Base-by-base conservation (phyloP, 2,888 invertebrate genomes). In the Nomada flava region DNA sequence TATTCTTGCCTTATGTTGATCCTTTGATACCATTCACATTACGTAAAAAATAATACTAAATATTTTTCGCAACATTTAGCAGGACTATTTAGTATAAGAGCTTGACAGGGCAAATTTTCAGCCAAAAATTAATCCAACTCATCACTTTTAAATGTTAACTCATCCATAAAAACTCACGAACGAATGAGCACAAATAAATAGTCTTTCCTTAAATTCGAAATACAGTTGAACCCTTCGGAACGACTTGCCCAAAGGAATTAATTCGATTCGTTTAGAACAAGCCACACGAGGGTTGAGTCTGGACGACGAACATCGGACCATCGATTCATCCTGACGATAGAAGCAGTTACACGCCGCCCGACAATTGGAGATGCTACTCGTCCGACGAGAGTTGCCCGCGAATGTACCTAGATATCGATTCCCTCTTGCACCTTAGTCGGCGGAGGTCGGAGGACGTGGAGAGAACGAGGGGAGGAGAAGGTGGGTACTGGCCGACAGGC, bases 401-500 rank as follows among this genome's bases (percentile, higher is more conserved):
- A 79, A 70, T 69, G 82, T 88, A 84, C 80, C 79, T 80, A 80
- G 87, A 76, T 90, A 90, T 90, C 90, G 90, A 90, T 90, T 90
- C 86, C 86, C 88, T 85, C 87, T 89, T 83, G 86, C 88, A 88
- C 88, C 88, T 88, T 82, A 82, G 77, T 78, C 65, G 77, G 80
- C 23, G 76, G 50, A 20, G 47, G 76, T 75, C 86, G 83, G 72
- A 79, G 79, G 76, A 86, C 84, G 76, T 70, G 81, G 76, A 82
- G 76, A 79, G 79, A 77, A 86, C 83, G 73, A 77, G 78, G 78
- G 29, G 76, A 69, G 78, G 80, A 84, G 84, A 84, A 86, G 88
- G 88, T 90, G 90, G 90, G 85, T 88, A 91, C 88, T 88, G 89
- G 92, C 89, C 91, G 92, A 92, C 92, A 91, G 90, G 90, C 90